Evolutionary conservation across 2,888 invertebrate genomes (phyloP).

Genomic region (Mesochorus sp.): DNA sequence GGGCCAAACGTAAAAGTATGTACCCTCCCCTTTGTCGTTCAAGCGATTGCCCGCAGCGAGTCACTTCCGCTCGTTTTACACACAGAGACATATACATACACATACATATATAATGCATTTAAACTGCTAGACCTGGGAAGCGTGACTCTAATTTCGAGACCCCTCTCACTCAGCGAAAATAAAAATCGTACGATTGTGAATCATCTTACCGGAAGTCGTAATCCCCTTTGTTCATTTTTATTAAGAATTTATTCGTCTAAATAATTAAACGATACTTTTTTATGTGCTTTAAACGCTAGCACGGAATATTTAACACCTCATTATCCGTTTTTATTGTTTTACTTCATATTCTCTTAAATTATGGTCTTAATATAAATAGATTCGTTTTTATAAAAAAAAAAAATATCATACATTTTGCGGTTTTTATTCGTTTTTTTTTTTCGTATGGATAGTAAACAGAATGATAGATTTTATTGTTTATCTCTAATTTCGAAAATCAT

Average conservation of each 20-base stretch:
- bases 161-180: slow-evolving; percentile 18
- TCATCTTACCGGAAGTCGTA: slow-evolving; percentile 14
- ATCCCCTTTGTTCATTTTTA: slow-evolving; percentile 13
- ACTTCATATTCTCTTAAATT: no score
- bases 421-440: no score
- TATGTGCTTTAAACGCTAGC: no score
- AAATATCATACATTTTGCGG: no score
- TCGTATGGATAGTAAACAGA: no score
- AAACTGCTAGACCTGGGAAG: slow-evolving; percentile 34
- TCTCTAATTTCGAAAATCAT: not conserved
- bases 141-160: slow-evolving; percentile 57
- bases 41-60: slow-evolving; percentile 39
- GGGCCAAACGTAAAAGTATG: slow-evolving; percentile 8
- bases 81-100: not conserved
- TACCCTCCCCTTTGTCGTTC: slow-evolving; percentile 24
- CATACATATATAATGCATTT: not conserved
- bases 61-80: slow-evolving; percentile 52
- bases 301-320: no score
- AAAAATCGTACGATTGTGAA: slow-evolving; percentile 17
- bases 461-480: no score
- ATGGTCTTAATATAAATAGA: no score
- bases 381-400: no score
- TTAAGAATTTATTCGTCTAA: not conserved
- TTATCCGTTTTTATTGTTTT: no score
- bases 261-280: no score